Conservation (phyloP, 1,140 invertebrate genomes). For the Ceratosolen solmsi region DNA sequence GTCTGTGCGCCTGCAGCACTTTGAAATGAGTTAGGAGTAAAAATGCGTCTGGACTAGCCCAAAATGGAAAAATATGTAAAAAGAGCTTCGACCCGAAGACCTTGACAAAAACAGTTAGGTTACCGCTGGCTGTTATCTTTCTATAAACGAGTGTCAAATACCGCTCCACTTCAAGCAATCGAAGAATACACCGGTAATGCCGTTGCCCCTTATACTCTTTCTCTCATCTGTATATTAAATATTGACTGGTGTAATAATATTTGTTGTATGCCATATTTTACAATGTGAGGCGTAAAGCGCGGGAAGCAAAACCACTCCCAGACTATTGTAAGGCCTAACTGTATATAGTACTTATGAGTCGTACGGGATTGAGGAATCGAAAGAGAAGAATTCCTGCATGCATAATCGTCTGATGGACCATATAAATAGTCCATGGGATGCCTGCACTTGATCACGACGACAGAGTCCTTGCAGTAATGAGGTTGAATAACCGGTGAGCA, state of each 20-base stretch:
- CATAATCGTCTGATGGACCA: constrained; percentile 48
- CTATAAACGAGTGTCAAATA: constrained; percentile 17
- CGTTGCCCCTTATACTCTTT: too few relatives aligned
- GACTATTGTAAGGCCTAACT: background rate
- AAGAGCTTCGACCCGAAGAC: constrained; percentile 27
- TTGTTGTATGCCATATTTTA: constrained; percentile 36
- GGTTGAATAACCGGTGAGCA: constrained; percentile 51
- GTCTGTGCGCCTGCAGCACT: background rate
- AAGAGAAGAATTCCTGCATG: constrained; percentile 67
- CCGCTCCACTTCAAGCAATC: constrained; percentile 4
- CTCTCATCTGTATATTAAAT: too few relatives aligned
- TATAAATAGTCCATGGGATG: constrained; percentile 58
- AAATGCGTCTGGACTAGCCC: background rate
- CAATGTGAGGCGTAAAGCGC: constrained; percentile 1
- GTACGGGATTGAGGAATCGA: background rate
- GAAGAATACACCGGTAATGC: background rate
- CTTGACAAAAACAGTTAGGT: constrained; percentile 43
- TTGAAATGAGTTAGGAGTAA: background rate
- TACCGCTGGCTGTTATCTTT: constrained; percentile 24
- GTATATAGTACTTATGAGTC: constrained; percentile 10
- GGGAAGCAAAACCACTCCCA: constrained; percentile 13
- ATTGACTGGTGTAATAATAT: background rate
- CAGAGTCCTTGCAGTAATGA: constrained; percentile 46
- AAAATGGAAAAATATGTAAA: constrained; percentile 8
- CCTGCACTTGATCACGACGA: constrained; percentile 61